Percentiles rank a stretch among this genome's conserved stretches.
Conservation (phyloP, 1,140 invertebrate genomes). For the Linepithema humile region DNA sequence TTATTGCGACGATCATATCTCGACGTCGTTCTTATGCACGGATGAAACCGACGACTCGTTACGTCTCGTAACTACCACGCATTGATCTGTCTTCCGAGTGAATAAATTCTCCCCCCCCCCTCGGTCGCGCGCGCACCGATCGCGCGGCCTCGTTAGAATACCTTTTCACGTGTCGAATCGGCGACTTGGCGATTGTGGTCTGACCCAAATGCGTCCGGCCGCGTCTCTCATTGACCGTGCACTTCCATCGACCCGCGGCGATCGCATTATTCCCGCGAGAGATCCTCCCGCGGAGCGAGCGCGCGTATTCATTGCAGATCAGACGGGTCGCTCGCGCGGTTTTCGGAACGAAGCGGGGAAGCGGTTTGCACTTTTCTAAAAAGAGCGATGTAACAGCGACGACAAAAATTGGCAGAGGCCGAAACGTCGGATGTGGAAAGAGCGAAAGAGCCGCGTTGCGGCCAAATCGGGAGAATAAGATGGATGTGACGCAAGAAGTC, state of each 20-base stretch:
- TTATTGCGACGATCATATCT: slow-evolving; percentile 31
- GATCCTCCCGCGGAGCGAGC: background rate
- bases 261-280: slow-evolving; percentile 24
- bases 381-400: too few species aligned
- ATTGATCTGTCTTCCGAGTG: background rate
- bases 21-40: background rate
- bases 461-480: too few species aligned
- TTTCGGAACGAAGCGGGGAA: too few species aligned
- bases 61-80: background rate
- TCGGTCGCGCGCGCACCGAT: background rate
- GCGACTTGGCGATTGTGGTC: background rate
- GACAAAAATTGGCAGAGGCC: too few species aligned
- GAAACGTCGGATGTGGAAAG: too few species aligned
- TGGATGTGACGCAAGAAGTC: too few species aligned
- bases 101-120: background rate
- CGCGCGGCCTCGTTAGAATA: background rate
- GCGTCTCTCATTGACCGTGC: slow-evolving; percentile 14
- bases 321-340: background rate
- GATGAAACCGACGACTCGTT: background rate
- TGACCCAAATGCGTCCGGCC: slow-evolving; percentile 7
- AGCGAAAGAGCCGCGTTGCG: too few species aligned
- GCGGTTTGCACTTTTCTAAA: too few species aligned
- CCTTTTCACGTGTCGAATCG: background rate
- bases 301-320: background rate
- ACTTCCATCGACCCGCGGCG: slow-evolving; percentile 29